Base-by-base conservation (phyloP, 1,140 invertebrate genomes). In the Phthorimaea operculella region DNA sequence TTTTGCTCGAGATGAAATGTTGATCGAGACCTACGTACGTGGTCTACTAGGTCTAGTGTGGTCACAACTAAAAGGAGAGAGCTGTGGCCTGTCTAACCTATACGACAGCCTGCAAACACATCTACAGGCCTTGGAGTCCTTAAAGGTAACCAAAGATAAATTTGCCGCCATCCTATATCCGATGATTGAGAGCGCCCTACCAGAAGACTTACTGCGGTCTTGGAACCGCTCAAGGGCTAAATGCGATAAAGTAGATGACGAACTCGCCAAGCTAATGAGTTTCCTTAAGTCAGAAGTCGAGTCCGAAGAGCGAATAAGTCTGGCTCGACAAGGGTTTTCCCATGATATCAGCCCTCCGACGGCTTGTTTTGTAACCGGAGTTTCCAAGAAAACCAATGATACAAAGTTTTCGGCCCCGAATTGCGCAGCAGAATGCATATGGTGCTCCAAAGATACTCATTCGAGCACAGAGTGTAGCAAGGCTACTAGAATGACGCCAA, bases 381-480 rank as follows among this genome's bases (percentile, higher is more conserved):
- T 14, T 34, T 47, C 10, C 34, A 47, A 7, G 8, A 28, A 15
- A 16, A 1, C 17, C 14, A n/a, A n/a, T n/a, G n/a, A n/a, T n/a
- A n/a, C n/a, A n/a, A n/a, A n/a, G n/a, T n/a, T n/a, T n/a, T n/a
- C n/a, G n/a, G n/a, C n/a, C n/a, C n/a, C n/a, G n/a, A n/a, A n/a
- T n/a, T 12, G 17, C n/a, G 47, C 21, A n/a, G 6, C 16, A n/a
- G 8, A 4, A 6, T 55, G 54, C 34, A 50, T 57, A 4, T 52
- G 55, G 55, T 57, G 55, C 39, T 18, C 44, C 15, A 57, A 57
- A 15, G 36, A 57, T 6, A 57, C 16, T 0, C 55, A 57, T 34
- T 18, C 16, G 8, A 51, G 34, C 36, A 36, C 15, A 28, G 55
- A 57, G 42, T 57, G 55, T 47, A 36, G 51, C 17, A 57, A 57